These are phyloP conservation scores for Lacanobia wlatinum DNA, from an alignment of 2,888 invertebrate genomes.

Conservation along the genomic window DNA sequence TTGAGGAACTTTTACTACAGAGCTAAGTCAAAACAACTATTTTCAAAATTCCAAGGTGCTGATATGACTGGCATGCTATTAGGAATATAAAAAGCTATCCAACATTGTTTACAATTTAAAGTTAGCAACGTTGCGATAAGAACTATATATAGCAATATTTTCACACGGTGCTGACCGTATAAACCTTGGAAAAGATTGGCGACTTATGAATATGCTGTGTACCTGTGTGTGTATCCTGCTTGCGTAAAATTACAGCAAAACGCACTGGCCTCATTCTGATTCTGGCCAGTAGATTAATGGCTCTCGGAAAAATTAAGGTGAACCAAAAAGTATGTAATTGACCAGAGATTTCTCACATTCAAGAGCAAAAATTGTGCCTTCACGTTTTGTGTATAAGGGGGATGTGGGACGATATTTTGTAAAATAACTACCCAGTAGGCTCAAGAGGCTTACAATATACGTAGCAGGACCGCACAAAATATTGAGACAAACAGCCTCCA, in stretches of 20 bases:
- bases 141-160: constrained; percentile 47
- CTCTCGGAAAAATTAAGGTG: constrained; percentile 1
- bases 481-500: not conserved
- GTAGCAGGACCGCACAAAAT: not conserved
- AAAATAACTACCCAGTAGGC: not conserved
- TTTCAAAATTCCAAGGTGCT: not conserved
- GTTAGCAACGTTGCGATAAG: constrained; percentile 34
- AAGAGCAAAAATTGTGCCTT: too few species aligned
- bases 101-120: constrained; percentile 40
- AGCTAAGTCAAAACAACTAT: not conserved
- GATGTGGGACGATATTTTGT: not conserved
- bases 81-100: constrained; percentile 15
- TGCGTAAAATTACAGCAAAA: constrained; percentile 42
- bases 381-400: too few species aligned
- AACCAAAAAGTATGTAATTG: not conserved
- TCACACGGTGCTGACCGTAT: constrained; percentile 39
- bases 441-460: not conserved
- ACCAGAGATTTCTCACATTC: not conserved
- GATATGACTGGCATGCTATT: not conserved
- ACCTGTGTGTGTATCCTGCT: constrained; percentile 46
- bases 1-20: not conserved
- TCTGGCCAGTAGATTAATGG: constrained; percentile 19
- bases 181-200: constrained; percentile 53
- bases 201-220: constrained; percentile 45
- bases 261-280: constrained; percentile 31